Evolutionary conservation across 2,113 vertebrate species (phyloP), one percentile per base, ranked within the genome.

Genomic region (Gyps fulvus): DNA sequence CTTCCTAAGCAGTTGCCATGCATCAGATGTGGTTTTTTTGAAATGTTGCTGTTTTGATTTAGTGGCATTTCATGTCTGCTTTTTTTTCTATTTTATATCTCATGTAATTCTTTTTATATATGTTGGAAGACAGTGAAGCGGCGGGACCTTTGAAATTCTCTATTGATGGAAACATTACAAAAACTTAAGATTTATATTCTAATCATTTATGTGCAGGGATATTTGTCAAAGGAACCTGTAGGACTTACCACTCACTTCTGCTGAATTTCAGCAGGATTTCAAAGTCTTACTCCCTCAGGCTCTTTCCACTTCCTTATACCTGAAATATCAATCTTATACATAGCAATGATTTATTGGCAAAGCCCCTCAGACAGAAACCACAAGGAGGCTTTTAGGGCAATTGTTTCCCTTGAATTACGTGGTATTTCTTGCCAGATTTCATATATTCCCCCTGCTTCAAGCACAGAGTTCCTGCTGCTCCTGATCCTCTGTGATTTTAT

Each of bases 11-110:
- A 74, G n/a, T 45, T 92, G 54, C 67, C 13, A 7, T 73, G 18
- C 59, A 58, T 81, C 31, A 80, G 20, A 77, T 66, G 19, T 3
- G 8, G 3, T 0, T 69, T 88, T 73, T 87, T 20, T 83, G 17
- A 93, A 88, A 62, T 66, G n/a, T 69, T 94, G 23, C 34, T 79
- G 18, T 66, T 97, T 83, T 86, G 82, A 90, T 93, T 76, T 88
- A 77, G 34, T 54, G 42, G 11, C 27, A 66, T 95, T 89, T 89
- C 49, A 25, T 67, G 17, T 47, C 76, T 94, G 15, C 15, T 31
- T 78, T 73, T 52, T n/a, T 45, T 38, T 1, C 40, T 54, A 1
- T 70, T 83, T 90, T 72, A 29, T 92, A 40, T 66, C 16, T 77
- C 17, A 19, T 83, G 20, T 78, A 86, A 89, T 93, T 86, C 20